These are phyloP conservation scores for Buphagus erythrorhynchus DNA, from an alignment of 2,797 vertebrate species.

Conservation along the genomic window DNA sequence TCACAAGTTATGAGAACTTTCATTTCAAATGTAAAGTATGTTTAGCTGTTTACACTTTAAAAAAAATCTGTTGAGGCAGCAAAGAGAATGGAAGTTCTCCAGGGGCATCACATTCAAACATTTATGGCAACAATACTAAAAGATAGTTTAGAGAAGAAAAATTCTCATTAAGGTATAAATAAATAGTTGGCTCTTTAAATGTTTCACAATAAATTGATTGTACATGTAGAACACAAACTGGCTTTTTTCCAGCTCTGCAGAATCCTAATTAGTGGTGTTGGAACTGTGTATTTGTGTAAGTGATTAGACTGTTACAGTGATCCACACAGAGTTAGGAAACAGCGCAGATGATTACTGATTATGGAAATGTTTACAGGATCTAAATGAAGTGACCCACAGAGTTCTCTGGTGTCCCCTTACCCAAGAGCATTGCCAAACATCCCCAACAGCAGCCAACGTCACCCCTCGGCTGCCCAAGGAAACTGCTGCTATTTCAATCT, in stretches of 20 bases:
- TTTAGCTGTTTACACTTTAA: not conserved
- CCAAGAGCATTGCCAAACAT: not conserved
- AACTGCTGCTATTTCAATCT: not conserved
- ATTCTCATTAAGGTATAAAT: not conserved
- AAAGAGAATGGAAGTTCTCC: not conserved
- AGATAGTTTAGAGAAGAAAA: not conserved
- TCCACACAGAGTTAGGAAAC: conserved; percentile 7
- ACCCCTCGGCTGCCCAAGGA: not conserved
- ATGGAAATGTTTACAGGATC: conserved; percentile 60
- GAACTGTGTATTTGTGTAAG: conserved; percentile 71
- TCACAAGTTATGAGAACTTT: not conserved
- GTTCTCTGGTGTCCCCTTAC: conserved; percentile 43
- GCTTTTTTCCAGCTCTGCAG: conserved; percentile 47
- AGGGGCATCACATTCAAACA: not conserved
- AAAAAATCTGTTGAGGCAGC: not conserved
- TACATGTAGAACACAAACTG: not conserved
- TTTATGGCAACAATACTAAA: not conserved
- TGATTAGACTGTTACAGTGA: conserved; percentile 56
- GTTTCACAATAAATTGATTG: conserved; percentile 34
- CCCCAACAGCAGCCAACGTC: not conserved
- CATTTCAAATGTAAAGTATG: not conserved
- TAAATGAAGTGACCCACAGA: conserved; percentile 38
- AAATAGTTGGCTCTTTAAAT: not conserved
- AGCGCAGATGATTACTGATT: conserved; percentile 65
- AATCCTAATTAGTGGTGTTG: conserved; percentile 51